Percentiles rank a stretch among this genome's conserved stretches.
Evolutionary conservation across 1,140 invertebrate species (phyloP).

Genomic region (Trichoplusia ni): DNA sequence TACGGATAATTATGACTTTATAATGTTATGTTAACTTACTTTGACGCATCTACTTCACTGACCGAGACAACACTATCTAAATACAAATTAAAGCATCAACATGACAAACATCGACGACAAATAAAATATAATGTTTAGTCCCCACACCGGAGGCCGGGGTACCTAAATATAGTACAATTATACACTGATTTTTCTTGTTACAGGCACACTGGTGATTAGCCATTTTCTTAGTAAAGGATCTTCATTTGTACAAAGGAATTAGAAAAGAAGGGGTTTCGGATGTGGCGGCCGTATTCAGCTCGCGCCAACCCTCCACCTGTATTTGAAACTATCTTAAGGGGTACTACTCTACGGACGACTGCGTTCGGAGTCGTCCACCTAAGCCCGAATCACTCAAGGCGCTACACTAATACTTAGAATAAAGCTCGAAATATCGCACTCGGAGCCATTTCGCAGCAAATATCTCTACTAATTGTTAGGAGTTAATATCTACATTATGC

Average conservation of each 20-base stretch:
- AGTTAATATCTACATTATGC: too few relatives aligned
- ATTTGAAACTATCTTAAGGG: neutral
- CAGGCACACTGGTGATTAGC: conserved; percentile 21
- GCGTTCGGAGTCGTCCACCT: too few relatives aligned
- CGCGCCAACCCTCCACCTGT: neutral
- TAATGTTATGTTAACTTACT: too few relatives aligned
- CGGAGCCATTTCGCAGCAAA: too few relatives aligned
- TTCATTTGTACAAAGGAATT: conserved; percentile 18
- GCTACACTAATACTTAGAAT: too few relatives aligned
- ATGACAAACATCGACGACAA: conserved; percentile 15
- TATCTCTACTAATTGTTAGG: too few relatives aligned
- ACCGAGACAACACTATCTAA: too few relatives aligned
- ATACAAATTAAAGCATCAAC: conserved; percentile 20
- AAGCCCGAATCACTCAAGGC: too few relatives aligned
- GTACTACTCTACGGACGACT: neutral
- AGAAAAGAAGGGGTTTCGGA: neutral
- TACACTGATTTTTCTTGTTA: neutral
- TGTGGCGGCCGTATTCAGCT: neutral
- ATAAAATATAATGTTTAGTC: conserved; percentile 1
- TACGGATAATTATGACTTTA: too few relatives aligned
- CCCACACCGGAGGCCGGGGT: neutral
- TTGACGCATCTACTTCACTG: too few relatives aligned
- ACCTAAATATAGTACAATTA: conserved; percentile 12
- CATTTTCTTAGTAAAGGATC: conserved; percentile 14
- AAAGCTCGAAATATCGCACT: too few relatives aligned